Conservation (phyloP, 2,113 vertebrate genomes). For the Ptilorrhoa leucosticta region DNA sequence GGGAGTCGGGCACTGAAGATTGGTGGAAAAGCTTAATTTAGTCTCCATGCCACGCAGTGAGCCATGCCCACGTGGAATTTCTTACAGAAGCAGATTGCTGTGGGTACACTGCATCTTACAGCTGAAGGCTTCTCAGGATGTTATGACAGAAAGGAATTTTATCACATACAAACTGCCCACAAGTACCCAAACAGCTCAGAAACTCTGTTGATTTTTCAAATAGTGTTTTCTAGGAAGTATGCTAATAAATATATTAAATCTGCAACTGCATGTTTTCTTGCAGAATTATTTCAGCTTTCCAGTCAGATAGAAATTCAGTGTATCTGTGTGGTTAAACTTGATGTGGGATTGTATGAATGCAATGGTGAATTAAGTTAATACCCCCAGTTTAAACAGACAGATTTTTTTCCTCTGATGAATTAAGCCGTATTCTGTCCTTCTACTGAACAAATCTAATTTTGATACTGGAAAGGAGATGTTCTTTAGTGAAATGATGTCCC, state of each 20-base stretch:
- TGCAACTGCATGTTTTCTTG: neutral
- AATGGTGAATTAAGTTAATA: neutral
- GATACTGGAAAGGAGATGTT: neutral
- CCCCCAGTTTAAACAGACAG: neutral
- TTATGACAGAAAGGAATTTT: neutral
- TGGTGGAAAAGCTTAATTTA: neutral
- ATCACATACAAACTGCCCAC: neutral
- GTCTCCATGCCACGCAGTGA: neutral
- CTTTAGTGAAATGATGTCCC: neutral
- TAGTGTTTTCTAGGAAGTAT: neutral
- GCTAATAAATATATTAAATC: neutral
- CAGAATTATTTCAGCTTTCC: neutral
- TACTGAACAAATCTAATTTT: neutral
- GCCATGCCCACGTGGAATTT: rapidly evolving
- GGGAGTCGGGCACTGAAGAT: neutral
- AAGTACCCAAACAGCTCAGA: neutral
- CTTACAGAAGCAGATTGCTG: neutral
- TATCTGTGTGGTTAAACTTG: neutral
- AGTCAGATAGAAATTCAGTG: neutral
- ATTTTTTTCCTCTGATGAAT: neutral
- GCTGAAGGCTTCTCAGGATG: neutral
- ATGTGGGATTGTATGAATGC: neutral
- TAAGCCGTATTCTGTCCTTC: neutral
- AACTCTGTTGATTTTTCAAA: neutral
- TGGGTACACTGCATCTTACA: neutral